Percentiles rank a stretch among this genome's conserved stretches.
Evolutionary conservation across 2,888 invertebrate genomes (phyloP).

Genomic region (Cremastobaeus sp.): DNA sequence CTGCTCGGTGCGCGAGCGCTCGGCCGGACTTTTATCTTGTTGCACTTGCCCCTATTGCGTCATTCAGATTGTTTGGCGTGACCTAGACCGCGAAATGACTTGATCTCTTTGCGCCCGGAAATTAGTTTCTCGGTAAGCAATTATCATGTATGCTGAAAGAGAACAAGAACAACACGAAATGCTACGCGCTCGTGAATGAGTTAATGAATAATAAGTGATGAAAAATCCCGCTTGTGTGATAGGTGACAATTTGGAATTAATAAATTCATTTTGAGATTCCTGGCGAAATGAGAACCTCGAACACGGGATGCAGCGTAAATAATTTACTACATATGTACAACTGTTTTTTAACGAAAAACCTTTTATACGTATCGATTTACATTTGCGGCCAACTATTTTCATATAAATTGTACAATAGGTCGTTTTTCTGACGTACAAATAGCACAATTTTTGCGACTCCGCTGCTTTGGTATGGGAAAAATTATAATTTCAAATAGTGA

Average conservation of each 20-base stretch:
- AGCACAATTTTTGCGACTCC: conserved; percentile 12
- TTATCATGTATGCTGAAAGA: no score
- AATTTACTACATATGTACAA: no score
- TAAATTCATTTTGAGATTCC: no score
- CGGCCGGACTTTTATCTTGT: conserved; percentile 15
- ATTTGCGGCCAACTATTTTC: conserved; percentile 3
- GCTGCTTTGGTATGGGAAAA: conserved; percentile 28
- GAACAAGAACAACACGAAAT: no score
- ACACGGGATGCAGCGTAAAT: no score
- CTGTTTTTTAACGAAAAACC: no score
- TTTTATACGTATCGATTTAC: no score
- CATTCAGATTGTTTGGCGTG: conserved; percentile 23
- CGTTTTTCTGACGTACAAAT: conserved; percentile 15
- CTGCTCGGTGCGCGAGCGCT: conserved; percentile 23
- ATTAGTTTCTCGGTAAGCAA: no score
- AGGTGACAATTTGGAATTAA: neutral
- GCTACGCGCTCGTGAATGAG: no score
- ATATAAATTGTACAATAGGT: conserved; percentile 39
- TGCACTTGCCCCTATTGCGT: conserved; percentile 21
- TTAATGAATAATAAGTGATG: no score
- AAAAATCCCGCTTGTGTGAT: no score
- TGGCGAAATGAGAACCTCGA: no score
- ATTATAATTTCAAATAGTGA: conserved; percentile 48
- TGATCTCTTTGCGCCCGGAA: neutral
- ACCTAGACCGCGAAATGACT: conserved; percentile 38